phyloP scores from a whole-genome alignment of 2,888 invertebrate species.

The Busseola fusca region DNA sequence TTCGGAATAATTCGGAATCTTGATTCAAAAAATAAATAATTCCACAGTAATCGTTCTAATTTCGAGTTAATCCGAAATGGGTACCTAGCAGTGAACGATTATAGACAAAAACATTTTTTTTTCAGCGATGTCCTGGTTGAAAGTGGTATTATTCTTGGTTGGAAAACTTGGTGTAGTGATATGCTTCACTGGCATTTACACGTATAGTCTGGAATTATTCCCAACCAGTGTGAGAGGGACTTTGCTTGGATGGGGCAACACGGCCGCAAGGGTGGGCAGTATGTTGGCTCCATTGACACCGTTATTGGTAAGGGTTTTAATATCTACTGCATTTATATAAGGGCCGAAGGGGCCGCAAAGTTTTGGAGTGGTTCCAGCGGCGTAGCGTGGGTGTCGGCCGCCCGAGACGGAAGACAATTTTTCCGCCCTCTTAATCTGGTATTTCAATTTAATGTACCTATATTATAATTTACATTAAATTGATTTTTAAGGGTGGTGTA shows the following conservation, averaged over 20 bases:
- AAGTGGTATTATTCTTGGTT: constrained; percentile 73
- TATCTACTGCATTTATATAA: neutral
- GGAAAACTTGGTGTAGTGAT: constrained; percentile 79
- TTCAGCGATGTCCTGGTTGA: constrained; percentile 78
- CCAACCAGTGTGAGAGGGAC: constrained; percentile 82
- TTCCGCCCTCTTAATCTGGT: too few relatives aligned
- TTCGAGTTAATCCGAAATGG: neutral
- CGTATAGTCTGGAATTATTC: constrained; percentile 80
- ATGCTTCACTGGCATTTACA: constrained; percentile 81
- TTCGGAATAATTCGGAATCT: neutral
- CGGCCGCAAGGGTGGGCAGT: constrained; percentile 78
- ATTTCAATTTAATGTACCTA: too few relatives aligned
- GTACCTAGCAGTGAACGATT: neutral
- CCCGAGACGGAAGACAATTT: too few relatives aligned
- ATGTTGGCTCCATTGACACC: constrained; percentile 82
- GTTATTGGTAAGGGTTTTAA: constrained; percentile 72
- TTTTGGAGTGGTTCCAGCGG: too few relatives aligned
- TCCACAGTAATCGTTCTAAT: neutral
- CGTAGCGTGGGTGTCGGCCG: too few relatives aligned
- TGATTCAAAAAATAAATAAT: neutral
- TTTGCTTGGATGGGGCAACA: constrained; percentile 77
- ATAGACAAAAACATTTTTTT: constrained; percentile 40
- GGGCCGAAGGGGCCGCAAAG: neutral
- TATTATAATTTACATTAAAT: too few relatives aligned
- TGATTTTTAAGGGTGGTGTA: too few relatives aligned